These are phyloP conservation scores for Hyposoter didymator DNA, from an alignment of 2,888 invertebrate species.

Conservation along the genomic window DNA sequence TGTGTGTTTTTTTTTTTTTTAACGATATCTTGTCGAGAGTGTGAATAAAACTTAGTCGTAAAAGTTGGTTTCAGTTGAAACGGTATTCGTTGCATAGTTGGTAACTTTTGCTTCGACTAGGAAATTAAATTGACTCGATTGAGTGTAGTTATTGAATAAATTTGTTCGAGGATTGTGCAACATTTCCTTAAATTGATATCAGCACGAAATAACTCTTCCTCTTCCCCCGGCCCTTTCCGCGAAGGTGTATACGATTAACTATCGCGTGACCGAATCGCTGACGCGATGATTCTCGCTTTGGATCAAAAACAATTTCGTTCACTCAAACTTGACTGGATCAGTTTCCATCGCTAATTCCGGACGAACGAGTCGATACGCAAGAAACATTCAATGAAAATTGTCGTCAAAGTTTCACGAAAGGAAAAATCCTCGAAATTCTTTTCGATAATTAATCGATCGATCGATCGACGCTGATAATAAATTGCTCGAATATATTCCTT, in stretches of 20 bases:
- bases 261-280: constrained; percentile 40
- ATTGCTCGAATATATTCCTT: neutral
- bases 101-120: neutral
- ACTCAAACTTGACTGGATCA: neutral
- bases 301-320: neutral
- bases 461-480: neutral
- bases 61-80: neutral
- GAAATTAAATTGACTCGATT: neutral
- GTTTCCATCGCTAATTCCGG: neutral
- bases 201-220: constrained; percentile 25
- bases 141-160: neutral
- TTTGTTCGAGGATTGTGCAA: constrained; percentile 20
- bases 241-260: constrained; percentile 19
- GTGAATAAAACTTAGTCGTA: constrained; percentile 45
- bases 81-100: neutral
- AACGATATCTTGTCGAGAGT: constrained; percentile 19
- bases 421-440: neutral
- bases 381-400: neutral
- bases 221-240: neutral
- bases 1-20: neutral
- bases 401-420: neutral
- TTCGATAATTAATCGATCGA: neutral
- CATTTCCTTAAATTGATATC: constrained; percentile 29
- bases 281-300: neutral
- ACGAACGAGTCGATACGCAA: too few relatives aligned